Evolutionary conservation across 2,113 vertebrate species (phyloP).

Genomic region (Pyxicephalus adspersus): DNA sequence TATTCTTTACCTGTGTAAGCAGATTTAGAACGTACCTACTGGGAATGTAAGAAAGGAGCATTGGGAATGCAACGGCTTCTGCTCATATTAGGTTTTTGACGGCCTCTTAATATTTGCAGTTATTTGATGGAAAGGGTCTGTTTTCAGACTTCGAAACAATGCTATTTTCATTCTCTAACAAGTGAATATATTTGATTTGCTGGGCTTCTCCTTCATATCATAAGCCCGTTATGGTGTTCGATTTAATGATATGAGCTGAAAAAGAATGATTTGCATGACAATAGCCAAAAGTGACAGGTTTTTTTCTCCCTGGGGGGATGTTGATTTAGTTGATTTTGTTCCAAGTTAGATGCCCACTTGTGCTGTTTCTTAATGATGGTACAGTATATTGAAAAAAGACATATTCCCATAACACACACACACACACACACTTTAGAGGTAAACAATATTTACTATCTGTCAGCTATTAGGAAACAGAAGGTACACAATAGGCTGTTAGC

Average conservation of each 20-base stretch:
- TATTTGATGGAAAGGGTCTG: conserved; percentile 37
- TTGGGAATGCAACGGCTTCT: conserved; percentile 56
- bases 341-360: conserved; percentile 24
- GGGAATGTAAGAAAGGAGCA: conserved; percentile 59
- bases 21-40: conserved; percentile 66
- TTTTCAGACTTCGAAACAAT: conserved; percentile 21
- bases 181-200: conserved; percentile 34
- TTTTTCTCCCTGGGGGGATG: conserved; percentile 13
- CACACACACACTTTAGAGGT: background rate
- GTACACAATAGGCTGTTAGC: background rate
- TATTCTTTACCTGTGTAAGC: conserved; percentile 69
- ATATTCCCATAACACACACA: background rate
- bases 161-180: conserved; percentile 17
- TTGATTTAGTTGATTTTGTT: conserved; percentile 46
- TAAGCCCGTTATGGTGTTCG: conserved; percentile 33
- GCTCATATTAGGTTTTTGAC: conserved; percentile 60
- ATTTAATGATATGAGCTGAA: conserved; percentile 38
- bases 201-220: background rate
- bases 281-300: conserved; percentile 43
- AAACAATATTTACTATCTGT: conserved; percentile 7
- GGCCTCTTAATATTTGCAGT: conserved; percentile 60
- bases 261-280: conserved; percentile 37
- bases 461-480: conserved; percentile 1
- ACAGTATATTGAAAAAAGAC: conserved; percentile 8
- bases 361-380: conserved; percentile 41